Percentiles rank a stretch among this genome's conserved stretches.
These are phyloP conservation scores for Exocentrus adspersus DNA, from an alignment of 2,888 invertebrate species.

Conservation along the genomic window DNA sequence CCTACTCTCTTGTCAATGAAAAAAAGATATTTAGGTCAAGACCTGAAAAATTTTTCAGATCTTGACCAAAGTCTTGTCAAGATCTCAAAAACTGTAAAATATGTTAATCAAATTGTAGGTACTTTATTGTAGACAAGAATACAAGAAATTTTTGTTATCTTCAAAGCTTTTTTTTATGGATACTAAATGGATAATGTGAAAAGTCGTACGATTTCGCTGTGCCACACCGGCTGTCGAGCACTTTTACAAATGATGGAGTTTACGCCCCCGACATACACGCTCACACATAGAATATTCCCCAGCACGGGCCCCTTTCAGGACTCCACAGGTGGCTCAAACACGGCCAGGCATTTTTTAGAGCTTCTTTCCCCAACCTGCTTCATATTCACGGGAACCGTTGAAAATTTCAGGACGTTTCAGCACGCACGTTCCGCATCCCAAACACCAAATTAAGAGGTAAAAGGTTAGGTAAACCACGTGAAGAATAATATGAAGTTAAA, in stretches of 20 bases:
- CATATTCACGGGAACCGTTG: constrained; percentile 47
- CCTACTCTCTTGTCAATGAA: too few species aligned
- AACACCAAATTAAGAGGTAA: constrained; percentile 23
- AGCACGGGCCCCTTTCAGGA: constrained; percentile 37
- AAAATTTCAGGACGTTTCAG: constrained; percentile 47
- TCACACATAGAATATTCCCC: constrained; percentile 52
- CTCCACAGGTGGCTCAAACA: constrained; percentile 60
- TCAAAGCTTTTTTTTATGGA: too few species aligned
- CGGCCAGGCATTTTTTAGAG: constrained; percentile 61
- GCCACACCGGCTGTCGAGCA: constrained; percentile 11
- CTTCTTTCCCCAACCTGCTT: constrained; percentile 53
- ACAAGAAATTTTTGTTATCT: too few species aligned
- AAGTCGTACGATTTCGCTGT: constrained; percentile 5
- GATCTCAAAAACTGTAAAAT: too few species aligned
- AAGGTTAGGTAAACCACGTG: constrained; percentile 32
- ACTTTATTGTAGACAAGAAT: too few species aligned
- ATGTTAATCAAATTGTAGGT: too few species aligned
- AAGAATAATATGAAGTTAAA: constrained; percentile 33
- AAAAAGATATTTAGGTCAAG: too few species aligned
- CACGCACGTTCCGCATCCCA: constrained; percentile 33
- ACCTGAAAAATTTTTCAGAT: too few species aligned
- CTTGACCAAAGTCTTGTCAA: too few species aligned
- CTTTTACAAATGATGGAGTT: constrained; percentile 62
- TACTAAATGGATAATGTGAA: too few species aligned
- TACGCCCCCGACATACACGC: constrained; percentile 50